Base-by-base conservation (phyloP, 2,888 invertebrate species). In the Digitonthophagus gazella region DNA sequence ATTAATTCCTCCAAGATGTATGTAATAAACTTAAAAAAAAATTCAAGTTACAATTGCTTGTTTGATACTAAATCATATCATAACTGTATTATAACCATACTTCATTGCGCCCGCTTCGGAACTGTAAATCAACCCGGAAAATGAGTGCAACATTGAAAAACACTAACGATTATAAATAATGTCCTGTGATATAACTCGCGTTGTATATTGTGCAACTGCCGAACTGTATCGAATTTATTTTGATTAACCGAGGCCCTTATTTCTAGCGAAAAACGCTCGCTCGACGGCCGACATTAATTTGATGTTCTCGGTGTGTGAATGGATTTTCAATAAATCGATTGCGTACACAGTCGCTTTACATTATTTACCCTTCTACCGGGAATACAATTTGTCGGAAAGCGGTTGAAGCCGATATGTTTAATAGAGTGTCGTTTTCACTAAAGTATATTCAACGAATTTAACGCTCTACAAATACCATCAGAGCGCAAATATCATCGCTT, bases 101-200 rank as follows among this genome's bases (percentile, higher is more conserved):
- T 44, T 44, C 28, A 44, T 11, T 5, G 28, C 28, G 28, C 28
- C 28, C 28, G 28, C 28, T 44, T 44, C 11, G 28, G 11, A 44
- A 5, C 28, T 44, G 28, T 44, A 44, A 44, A 44, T 44, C 28
- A 44, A 44, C 8, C 28, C 6, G 28, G 28, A 44, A 44, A 44
- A 44, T 44, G 28, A 44, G 28, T 44, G 28, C 28, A 44, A 44
- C 28, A 44, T 44, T 44, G 28, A 44, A 44, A 44, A 44, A 44
- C 28, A 44, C 28, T 44, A 44, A 44, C 28, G 28, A 44, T 44
- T 44, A 44, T 61, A 19, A 61, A 61, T 61, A 61, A 61, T 61
- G 61, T 70, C 67, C 70, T 70, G 70, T 70, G 70, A 70, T 70
- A 70, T 67, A 44, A 44, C 28, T 44, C 28, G 28, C 63, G 63